phyloP scores from a whole-genome alignment of 53 echinoderm and acorn worm genomes.

The Holothuria scabra region DNA sequence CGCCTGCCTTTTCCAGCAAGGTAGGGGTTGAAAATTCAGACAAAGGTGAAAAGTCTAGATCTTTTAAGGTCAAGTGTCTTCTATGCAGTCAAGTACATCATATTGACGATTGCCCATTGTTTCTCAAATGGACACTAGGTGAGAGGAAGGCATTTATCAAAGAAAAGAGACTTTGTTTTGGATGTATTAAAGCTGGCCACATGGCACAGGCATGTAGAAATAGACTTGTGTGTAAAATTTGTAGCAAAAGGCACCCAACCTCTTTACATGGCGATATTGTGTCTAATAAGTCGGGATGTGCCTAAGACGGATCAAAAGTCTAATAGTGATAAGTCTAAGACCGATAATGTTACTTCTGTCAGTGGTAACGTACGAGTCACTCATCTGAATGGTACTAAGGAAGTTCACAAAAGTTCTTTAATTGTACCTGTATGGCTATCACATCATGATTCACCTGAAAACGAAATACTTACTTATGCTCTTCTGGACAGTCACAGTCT shows the following conservation, averaged over 20 bases:
- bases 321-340: too few relatives aligned
- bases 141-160: slow-evolving; percentile 21
- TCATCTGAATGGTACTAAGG: background rate
- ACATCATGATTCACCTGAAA: background rate
- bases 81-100: background rate
- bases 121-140: background rate
- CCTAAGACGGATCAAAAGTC: too few relatives aligned
- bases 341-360: too few relatives aligned
- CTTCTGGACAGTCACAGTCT: background rate
- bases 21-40: background rate
- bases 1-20: background rate
- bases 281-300: background rate
- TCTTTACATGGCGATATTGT: slow-evolving; percentile 40
- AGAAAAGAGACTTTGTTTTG: background rate
- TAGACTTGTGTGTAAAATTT: slow-evolving; percentile 46
- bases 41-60: background rate
- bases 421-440: slow-evolving; percentile 1
- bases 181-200: background rate
- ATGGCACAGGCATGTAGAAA: slow-evolving; percentile 14
- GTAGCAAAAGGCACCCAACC: slow-evolving; percentile 59
- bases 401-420: too few relatives aligned
- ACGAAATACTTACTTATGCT: background rate
- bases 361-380: background rate
- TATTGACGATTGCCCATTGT: background rate
- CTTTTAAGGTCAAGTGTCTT: background rate